Evolutionary conservation across 2,888 invertebrate species (phyloP), one percentile per base, ranked within the genome.

Genomic region (Apocheima hispidaria): DNA sequence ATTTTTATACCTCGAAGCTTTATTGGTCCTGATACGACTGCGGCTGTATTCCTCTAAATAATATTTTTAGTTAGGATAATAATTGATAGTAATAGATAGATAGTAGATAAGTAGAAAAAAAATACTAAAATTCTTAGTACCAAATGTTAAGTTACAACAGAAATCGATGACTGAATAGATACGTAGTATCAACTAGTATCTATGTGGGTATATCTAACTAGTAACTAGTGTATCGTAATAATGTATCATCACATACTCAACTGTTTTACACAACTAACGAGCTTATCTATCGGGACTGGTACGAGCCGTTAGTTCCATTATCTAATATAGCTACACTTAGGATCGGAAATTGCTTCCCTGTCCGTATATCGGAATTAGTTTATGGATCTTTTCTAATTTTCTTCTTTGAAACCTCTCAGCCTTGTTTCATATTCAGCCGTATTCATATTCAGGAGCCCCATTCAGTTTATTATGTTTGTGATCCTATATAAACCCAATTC

Each of bases 261-360:
- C 41, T 20, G 28, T 44, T 60, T 55, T 55, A 44, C 54, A 60
- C 44, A 60, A 49, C 50, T 60, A 60, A 60, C 54, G 21, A 54
- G 44, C 54, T 50, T 60, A 54, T 53, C 60, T 36, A 33, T 28
- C 52, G 46, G 38, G 52, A 18, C n/a, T n/a, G n/a, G n/a, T n/a
- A n/a, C 40, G 6, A 28, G 21, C 52, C 46, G 30, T 52, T 52
- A 44, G 20, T 46, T 38, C 40, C 40, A 52, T 46, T 59, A 52
- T 40, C 30, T 23, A 38, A 41, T 9, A 49, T 20, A 38, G 18
- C 18, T 18, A 21, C 23, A 9, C 35, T 28, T 18, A 43, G 50
- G 26, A 35, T 26, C 50, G 38, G 43, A 41, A 56, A 56, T 49
- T 18, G 33, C 20, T 14, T 49, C 43, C 9, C 33, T 38, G 36